Evolutionary conservation across 2,888 invertebrate genomes (phyloP), one percentile per base, ranked within the genome.

Genomic region (Nomada lathburiana): DNA sequence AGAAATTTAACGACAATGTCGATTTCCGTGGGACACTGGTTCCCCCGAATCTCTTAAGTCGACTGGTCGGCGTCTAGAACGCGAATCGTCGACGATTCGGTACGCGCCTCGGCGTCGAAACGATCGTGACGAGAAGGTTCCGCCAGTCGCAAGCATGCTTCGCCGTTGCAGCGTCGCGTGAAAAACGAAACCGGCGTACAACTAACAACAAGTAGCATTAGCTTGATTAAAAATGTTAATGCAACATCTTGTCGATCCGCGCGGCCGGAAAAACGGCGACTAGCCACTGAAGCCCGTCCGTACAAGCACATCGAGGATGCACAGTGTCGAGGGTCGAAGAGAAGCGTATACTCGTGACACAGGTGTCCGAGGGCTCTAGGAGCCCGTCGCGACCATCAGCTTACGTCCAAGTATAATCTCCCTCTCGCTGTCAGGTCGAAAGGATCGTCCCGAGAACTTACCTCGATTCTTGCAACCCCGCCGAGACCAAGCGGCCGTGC

Each of bases 381-480:
- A 36, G 60, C 52, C 69, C 75, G 65, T 36, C 67, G 60, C 65
- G 74, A 63, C 63, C 68, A 53, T 55, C 62, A 53, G 64, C 69
- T 64, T 68, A 67, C 52, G 50, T 78, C 72, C 44, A 76, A 67
- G 67, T 55, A 59, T 53, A 50, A 68, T 65, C n/a, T 53, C 72
- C 18, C 29, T 70, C 76, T 63, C 68, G 59, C 23, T 5, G 20
- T 23, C 55, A 16, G 70, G 69, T 69, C 82, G 62, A 80, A 65
- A 75, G 77, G 80, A 83, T 82, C 86, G 86, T 89, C 87, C 90
- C 90, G 88, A 90, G 89, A 92, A 93, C 93, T 93, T 93, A 93
- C 93, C 93, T 93, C 92, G 86, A 90, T 86, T 87, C 90, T 91
- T 86, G 91, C 88, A 89, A 91, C 88, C 87, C 91, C 90, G 89